These are phyloP conservation scores for Eledona agricola DNA, from an alignment of 2,888 invertebrate genomes.

Conservation along the genomic window DNA sequence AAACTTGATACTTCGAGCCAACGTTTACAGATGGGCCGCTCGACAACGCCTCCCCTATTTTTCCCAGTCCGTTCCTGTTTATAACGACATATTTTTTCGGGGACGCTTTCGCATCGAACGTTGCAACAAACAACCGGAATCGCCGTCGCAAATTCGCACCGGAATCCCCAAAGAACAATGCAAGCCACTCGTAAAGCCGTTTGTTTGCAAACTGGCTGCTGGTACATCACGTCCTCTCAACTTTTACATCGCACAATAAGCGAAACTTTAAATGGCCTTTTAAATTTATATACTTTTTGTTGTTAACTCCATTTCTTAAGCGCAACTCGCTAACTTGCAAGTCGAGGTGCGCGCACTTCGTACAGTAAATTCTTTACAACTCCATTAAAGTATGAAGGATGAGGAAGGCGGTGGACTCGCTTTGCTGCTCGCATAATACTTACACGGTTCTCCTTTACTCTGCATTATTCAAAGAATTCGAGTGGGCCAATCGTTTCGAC, in stretches of 20 bases:
- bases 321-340: constrained; percentile 30
- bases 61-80: constrained; percentile 27
- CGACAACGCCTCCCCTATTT: constrained; percentile 25
- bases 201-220: constrained; percentile 54
- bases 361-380: constrained; percentile 38
- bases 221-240: constrained; percentile 48
- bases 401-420: no score
- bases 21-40: constrained; percentile 46
- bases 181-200: constrained; percentile 51
- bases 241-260: constrained; percentile 51
- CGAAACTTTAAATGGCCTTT: constrained; percentile 49
- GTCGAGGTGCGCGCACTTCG: constrained; percentile 27
- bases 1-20: constrained; percentile 48
- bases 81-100: constrained; percentile 10
- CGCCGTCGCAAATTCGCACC: constrained; percentile 41
- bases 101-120: constrained; percentile 9
- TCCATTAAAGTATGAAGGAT: constrained; percentile 33
- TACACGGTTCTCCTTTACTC: no score
- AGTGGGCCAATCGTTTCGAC: no score
- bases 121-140: constrained; percentile 14
- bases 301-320: constrained; percentile 34
- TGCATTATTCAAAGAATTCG: no score
- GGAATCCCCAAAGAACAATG: constrained; percentile 49
- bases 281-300: constrained; percentile 43
- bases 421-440: no score